Percentiles rank a stretch among this genome's conserved stretches.
phyloP scores from a whole-genome alignment of 1,140 invertebrate species.

The Drosophila mojavensis region DNA sequence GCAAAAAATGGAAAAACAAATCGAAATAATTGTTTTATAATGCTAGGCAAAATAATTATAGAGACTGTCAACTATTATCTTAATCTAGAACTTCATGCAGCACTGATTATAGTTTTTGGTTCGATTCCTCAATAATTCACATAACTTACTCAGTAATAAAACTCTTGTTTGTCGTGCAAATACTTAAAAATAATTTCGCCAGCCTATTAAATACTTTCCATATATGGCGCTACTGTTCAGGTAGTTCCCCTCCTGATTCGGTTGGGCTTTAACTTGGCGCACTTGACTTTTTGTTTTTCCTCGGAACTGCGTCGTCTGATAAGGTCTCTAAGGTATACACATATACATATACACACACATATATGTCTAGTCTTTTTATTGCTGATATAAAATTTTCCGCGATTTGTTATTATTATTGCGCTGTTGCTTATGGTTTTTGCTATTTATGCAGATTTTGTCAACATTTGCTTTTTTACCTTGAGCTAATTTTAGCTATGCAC shows the following conservation, averaged over 20 bases:
- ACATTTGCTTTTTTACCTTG: slow-evolving; percentile 1
- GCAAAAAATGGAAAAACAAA: no score
- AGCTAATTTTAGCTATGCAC: slow-evolving; percentile 50
- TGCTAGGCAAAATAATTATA: no score
- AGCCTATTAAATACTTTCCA: slow-evolving; percentile 48
- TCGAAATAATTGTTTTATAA: no score
- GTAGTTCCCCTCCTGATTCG: slow-evolving; percentile 55
- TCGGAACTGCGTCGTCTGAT: slow-evolving; percentile 59
- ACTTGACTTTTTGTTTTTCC: slow-evolving; percentile 58
- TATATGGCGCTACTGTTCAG: slow-evolving; percentile 42
- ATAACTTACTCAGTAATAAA: no score
- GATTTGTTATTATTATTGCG: slow-evolving; percentile 29
- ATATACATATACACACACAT: background rate
- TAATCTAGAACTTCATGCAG: no score
- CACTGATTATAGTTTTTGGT: no score
- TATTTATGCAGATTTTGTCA: slow-evolving; percentile 62
- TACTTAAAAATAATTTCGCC: slow-evolving; percentile 21
- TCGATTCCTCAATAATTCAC: no score
- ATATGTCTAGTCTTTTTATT: slow-evolving; percentile 6
- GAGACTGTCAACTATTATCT: no score
- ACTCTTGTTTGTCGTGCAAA: no score
- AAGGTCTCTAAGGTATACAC: slow-evolving; percentile 28
- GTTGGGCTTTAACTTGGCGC: background rate
- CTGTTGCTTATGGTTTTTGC: slow-evolving; percentile 41
- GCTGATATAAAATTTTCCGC: slow-evolving; percentile 50